Evolutionary conservation across 2,888 invertebrate species (phyloP), one percentile per base, ranked within the genome.

Genomic region (Melitaea athalia): DNA sequence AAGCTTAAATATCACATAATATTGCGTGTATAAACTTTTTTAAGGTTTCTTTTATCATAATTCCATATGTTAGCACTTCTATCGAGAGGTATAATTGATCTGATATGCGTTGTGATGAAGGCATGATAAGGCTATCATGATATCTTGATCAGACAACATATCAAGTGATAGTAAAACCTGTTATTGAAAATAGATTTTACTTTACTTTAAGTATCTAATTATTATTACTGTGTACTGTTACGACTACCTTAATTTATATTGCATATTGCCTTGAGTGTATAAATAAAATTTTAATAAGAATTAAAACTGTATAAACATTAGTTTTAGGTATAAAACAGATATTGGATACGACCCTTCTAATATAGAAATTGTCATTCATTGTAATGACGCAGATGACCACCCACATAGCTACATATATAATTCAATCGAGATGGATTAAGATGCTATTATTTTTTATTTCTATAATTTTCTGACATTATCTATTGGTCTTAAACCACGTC

Each of bases 321-420:
- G n/a, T 14, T 33, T 3, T 5, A 10, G n/a, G 31, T 33, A 12
- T 31, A 7, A 55, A 31, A 33, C n/a, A 55, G 33, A 14, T 3
- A 2, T 14, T 14, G 14, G 14, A 53, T 33, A 6, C 12, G 14
- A 49, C n/a, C 31, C 11, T 14, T 53, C 53, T 6, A 31, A 53
- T 53, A n/a, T 5, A 31, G 31, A 53, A 45, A 8, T n/a, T 12
- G 33, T 33, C 31, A 3, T 42, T 57, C 42, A 15, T 57, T 57
- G 57, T 57, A 52, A 60, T 59, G 65, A 65, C 59, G 65, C 31
- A 60, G 15, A 52, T 50, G 50, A 24, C 42, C 33, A 65, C 59
- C 65, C 52, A 65, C 59, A 52, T 52, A n/a, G n/a, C n/a, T n/a
- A n/a, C 43, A 45, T 49, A 15, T 43, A 43, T 52, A 31, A 60